A percentile compares a stretch with the other conserved stretches of the same genome.
phyloP scores from a whole-genome alignment of 2,113 vertebrate species.

The Atractosteus spatula region DNA sequence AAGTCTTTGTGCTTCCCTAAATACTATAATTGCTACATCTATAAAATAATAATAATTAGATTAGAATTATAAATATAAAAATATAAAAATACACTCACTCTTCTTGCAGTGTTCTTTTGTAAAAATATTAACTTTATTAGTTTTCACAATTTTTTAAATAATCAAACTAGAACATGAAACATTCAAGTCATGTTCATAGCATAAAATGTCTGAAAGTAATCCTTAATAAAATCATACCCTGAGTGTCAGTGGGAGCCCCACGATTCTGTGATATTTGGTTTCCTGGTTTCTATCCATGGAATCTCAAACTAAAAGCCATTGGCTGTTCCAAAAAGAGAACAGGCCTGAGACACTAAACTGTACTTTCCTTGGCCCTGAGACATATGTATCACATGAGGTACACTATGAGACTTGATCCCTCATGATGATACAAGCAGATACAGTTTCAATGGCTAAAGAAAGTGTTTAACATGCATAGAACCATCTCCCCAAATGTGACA shows the following conservation, averaged over 20 bases:
- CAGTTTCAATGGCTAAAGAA: slow-evolving; percentile 56
- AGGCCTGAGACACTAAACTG: slow-evolving; percentile 43
- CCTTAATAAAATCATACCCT: no score
- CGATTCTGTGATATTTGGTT: slow-evolving; percentile 15
- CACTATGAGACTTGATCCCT: slow-evolving; percentile 44
- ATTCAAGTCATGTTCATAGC: no score
- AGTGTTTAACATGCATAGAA: slow-evolving; percentile 33
- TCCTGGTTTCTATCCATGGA: slow-evolving; percentile 44
- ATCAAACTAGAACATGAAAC: no score
- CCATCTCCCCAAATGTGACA: not conserved
- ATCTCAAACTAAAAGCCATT: slow-evolving; percentile 50
- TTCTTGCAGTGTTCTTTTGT: no score
- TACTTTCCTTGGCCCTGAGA: slow-evolving; percentile 23
- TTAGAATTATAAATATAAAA: no score
- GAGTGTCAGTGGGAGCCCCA: not conserved
- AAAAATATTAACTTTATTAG: no score
- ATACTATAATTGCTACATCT: no score
- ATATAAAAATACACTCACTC: no score
- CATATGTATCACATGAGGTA: slow-evolving; percentile 31
- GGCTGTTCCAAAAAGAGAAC: slow-evolving; percentile 61
- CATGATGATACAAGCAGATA: slow-evolving; percentile 50
- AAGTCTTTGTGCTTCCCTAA: no score
- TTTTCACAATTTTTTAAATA: no score
- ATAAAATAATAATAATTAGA: no score
- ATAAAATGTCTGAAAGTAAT: no score